phyloP scores from a whole-genome alignment of 53 echinoderm and acorn worm genomes.

The Antedon mediterranea region DNA sequence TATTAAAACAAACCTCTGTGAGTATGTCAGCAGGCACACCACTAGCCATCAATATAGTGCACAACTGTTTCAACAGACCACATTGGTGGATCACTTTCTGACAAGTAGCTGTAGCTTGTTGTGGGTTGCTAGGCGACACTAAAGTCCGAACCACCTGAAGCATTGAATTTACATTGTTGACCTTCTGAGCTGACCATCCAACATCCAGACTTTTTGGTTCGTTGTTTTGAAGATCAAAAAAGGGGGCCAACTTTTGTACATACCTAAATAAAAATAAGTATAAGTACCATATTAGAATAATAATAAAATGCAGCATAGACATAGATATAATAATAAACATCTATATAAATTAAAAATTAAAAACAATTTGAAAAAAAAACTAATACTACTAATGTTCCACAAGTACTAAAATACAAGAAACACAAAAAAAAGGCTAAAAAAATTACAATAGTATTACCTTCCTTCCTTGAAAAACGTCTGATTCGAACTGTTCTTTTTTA shows the following conservation, averaged over 20 bases:
- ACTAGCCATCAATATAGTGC: conserved; percentile 85
- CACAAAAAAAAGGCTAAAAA: too few species aligned
- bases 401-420: too few species aligned
- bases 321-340: too few species aligned
- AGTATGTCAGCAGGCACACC: conserved; percentile 95
- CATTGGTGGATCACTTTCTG: conserved; percentile 94
- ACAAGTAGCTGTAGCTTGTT: conserved; percentile 72
- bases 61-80: conserved; percentile 70
- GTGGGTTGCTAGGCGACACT: conserved; percentile 93
- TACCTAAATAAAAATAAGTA: conserved; percentile 19
- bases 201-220: conserved; percentile 14
- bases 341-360: too few species aligned
- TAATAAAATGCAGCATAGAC: too few species aligned
- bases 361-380: too few species aligned
- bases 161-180: conserved; percentile 81
- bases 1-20: conserved; percentile 63
- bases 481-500: conserved; percentile 97
- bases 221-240: conserved; percentile 58
- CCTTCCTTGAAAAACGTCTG: conserved; percentile 99
- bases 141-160: conserved; percentile 76
- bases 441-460: conserved; percentile 37
- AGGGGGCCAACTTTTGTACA: conserved; percentile 59
- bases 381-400: too few species aligned
- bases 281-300: too few species aligned
- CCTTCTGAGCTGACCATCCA: conserved; percentile 79